Base-by-base conservation (phyloP, 2,797 vertebrate species). In the Ctenosaura bakeri region DNA sequence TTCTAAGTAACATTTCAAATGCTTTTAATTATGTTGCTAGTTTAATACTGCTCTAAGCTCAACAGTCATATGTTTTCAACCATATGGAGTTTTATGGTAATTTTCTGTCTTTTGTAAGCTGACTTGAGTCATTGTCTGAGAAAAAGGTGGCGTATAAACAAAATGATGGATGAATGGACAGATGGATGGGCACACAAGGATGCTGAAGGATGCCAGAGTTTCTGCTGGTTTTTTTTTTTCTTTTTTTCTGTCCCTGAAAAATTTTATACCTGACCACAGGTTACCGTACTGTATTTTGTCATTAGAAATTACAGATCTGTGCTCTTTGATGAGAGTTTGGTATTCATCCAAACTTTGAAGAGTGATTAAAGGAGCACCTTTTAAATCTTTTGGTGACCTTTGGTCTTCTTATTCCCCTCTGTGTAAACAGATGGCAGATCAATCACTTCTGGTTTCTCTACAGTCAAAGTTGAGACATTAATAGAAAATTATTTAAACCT, bases 351-450 rank as follows among this genome's bases (percentile, higher is more conserved):
- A 86, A 0, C 82, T 94, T 91, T 92, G 90, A 83, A 78, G 73
- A 93, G 90, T 64, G 56, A 46, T 42, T 46, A 80, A 77, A 62
- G 91, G 83, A 22, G 85, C 52, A 80, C 88, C 1, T 10, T 56
- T 89, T 92, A 35, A 86, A 50, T 16, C 6, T 80, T 90, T 71
- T 24, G 90, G 88, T 84, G 82, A 56, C 64, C 77, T 80, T 80
- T 80, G 86, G 89, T 74, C 8, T 18, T 6, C 2, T n/a, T 0
- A 10, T 64, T 88, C 62, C 54, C 80, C 82, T 77, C 88, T 94
- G 87, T 90, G 88, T 74, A 83, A 93, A 91, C 50, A 90, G 59
- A 89, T 88, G 86, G 81, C 64, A 91, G 81, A 87, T 50, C 59
- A 92, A 85, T 90, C 87, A 88, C 69, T 87, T 71, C 46, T 8